These are phyloP conservation scores for Drosophila malerkotliana DNA, from an alignment of 1,140 invertebrate genomes.

Conservation along the genomic window DNA sequence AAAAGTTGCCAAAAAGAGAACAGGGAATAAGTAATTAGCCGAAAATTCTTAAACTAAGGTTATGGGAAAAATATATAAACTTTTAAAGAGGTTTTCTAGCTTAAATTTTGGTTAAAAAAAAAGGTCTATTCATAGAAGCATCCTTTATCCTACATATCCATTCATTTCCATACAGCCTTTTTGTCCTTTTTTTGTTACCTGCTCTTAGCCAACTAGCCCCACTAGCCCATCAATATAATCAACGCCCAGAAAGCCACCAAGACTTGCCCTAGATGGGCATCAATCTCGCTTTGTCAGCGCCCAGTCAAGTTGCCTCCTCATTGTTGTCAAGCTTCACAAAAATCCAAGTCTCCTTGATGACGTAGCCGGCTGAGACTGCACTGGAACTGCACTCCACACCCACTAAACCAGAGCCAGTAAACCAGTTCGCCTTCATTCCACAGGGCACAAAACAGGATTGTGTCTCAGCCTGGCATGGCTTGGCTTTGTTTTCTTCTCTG, in stretches of 20 bases:
- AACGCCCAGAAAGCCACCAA: slow-evolving; percentile 44
- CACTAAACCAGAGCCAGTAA: slow-evolving; percentile 44
- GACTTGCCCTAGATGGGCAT: slow-evolving; percentile 62
- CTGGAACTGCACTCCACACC: slow-evolving; percentile 52
- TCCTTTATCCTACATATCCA: slow-evolving; percentile 1
- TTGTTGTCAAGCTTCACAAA: slow-evolving; percentile 56
- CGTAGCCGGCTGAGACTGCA: slow-evolving; percentile 53
- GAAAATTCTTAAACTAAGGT: slow-evolving; percentile 36
- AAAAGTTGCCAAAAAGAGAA: slow-evolving; percentile 52
- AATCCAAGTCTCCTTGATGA: slow-evolving; percentile 57
- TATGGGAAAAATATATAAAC: slow-evolving; percentile 38
- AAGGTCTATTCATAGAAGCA: not conserved
- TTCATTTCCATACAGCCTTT: slow-evolving; percentile 14
- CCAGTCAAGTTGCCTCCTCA: slow-evolving; percentile 69
- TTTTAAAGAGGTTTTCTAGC: slow-evolving; percentile 1
- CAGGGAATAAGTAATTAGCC: slow-evolving; percentile 72
- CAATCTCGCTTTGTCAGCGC: slow-evolving; percentile 76
- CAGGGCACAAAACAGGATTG: slow-evolving; percentile 68
- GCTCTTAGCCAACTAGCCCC: slow-evolving; percentile 5
- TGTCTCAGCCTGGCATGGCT: slow-evolving; percentile 17
- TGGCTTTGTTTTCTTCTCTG: slow-evolving; percentile 40
- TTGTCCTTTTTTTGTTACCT: slow-evolving; percentile 43
- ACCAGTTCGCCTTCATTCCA: slow-evolving; percentile 71
- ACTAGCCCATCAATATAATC: slow-evolving; percentile 48
- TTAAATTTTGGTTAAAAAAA: not conserved